Base-by-base conservation (phyloP, 2,797 vertebrate genomes). In the Ciconia nigra region DNA sequence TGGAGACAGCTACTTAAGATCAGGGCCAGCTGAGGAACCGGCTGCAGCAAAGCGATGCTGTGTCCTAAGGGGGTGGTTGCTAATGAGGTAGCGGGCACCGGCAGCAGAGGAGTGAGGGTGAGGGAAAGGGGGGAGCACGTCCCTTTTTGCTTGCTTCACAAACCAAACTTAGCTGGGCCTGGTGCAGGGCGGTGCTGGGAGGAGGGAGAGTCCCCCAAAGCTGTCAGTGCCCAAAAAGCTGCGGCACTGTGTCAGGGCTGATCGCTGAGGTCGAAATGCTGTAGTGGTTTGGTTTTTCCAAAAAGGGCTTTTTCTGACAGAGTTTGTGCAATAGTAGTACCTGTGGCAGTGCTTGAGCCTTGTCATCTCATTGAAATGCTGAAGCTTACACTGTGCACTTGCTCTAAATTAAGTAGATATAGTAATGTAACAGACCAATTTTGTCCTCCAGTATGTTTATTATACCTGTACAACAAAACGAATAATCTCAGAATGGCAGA, bases 81-180 rank as follows among this genome's bases (percentile, higher is more conserved):
- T 12, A 3, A 29, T 0, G 13, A 47, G 44, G 16, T 11, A 15
- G 41, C 4, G 10, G 25, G 16, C 15, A 7, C 41, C 0, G 3
- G 26, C 33, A 10, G 17, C 1, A 2, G 57, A 31, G 33, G 22
- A 21, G 28, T 37, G 2, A 5, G 0, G 4, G 35, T 41, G 25
- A 31, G n/a, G 7, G 41, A 47, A 9, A 16, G 25, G 6, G n/a
- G 25, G 46, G 24, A 69, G 37, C 76, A 15, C 1, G 1, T 55
- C 57, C 42, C 51, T 65, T 81, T 81, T 15, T 31, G 22, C 26
- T 58, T 49, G 29, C 47, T 77, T 62, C 20, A 11, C 33, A 63
- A 63, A 74, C 15, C 20, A 46, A 16, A n/a, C n/a, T 33, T 19
- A 58, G 47, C 59, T 59, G 58, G 12, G 25, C 35, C 41, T 63